Evolutionary conservation across 2,113 vertebrate genomes (phyloP), one percentile per base, ranked within the genome.

Genomic region (Corythornis madagascariensis): DNA sequence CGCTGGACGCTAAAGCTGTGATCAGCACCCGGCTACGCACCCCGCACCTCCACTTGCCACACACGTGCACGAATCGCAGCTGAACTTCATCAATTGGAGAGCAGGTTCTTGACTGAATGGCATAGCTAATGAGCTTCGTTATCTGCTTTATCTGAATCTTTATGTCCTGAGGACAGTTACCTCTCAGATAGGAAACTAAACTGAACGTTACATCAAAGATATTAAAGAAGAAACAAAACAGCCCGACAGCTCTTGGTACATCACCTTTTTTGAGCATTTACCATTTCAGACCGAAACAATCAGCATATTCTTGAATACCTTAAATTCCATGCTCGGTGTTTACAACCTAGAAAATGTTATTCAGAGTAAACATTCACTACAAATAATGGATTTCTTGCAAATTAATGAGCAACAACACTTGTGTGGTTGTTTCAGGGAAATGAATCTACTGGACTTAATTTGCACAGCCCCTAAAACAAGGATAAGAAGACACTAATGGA

Each of bases 71-170:
- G 0, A 5, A 6, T 9, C 3, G 5, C 4, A 4, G 9, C n/a
- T 2, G 10, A 40, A 29, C 28, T 13, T 19, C 14, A 0, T 0
- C 2, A 5, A 14, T 0, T 0, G 2, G 31, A 29, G 22, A 48
- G 40, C 48, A 18, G 19, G 3, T 1, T 72, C 64, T 22, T 22
- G 22, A 4, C 29, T 6, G 21, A 35, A 18, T 2, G 12, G 8
- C 5, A 11, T 4, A 11, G 0, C 11, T 10, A n/a, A 35, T 6
- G 24, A 24, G 26, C 26, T 43, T 21, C 77, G 22, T 20, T 33
- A 10, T 2, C 8, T 15, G 21, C 9, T 76, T 42, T 17, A 40
- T 16, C 16, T 10, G 45, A 25, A 56, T 47, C 22, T 24, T 60
- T 28, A 9, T n/a, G 31, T 19, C 17, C 40, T 4, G 8, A 55